Percentiles rank a stretch among this genome's conserved stretches.
Conservation (phyloP, 2,888 invertebrate species). For the Copidosoma aretas region DNA sequence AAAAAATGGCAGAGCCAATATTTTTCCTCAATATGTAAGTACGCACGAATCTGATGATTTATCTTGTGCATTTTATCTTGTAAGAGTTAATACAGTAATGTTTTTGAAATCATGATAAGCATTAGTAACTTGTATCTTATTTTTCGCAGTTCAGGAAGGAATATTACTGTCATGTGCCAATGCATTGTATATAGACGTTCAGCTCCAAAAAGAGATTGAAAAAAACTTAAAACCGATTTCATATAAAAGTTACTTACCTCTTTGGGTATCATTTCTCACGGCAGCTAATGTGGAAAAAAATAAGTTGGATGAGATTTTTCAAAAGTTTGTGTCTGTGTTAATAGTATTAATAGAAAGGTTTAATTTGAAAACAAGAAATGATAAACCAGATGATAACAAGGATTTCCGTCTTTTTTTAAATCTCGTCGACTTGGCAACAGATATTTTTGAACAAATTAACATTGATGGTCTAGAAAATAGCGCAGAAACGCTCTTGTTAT, state of each 20-base stretch:
- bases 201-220: slow-evolving; percentile 59
- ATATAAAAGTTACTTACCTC: slow-evolving; percentile 67
- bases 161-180: slow-evolving; percentile 72
- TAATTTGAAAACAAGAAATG: slow-evolving; percentile 61
- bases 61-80: too few relatives aligned
- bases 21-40: slow-evolving; percentile 61
- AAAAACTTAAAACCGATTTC: slow-evolving; percentile 62
- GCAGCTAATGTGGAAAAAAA: slow-evolving; percentile 28
- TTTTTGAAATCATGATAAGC: not conserved
- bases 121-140: not conserved
- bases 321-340: slow-evolving; percentile 62
- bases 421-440: slow-evolving; percentile 69
- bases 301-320: slow-evolving; percentile 57
- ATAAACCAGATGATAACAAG: slow-evolving; percentile 63
- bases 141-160: slow-evolving; percentile 63
- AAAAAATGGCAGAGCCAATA: slow-evolving; percentile 61
- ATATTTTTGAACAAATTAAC: slow-evolving; percentile 64
- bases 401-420: slow-evolving; percentile 75
- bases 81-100: not conserved
- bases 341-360: slow-evolving; percentile 64
- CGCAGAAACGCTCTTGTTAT: slow-evolving; percentile 65
- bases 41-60: not conserved
- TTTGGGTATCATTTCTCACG: slow-evolving; percentile 67
- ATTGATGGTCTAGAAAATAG: slow-evolving; percentile 63
- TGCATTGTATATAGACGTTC: slow-evolving; percentile 64